Base-by-base conservation (phyloP, 1,140 invertebrate genomes). In the Drosophila obscura region DNA sequence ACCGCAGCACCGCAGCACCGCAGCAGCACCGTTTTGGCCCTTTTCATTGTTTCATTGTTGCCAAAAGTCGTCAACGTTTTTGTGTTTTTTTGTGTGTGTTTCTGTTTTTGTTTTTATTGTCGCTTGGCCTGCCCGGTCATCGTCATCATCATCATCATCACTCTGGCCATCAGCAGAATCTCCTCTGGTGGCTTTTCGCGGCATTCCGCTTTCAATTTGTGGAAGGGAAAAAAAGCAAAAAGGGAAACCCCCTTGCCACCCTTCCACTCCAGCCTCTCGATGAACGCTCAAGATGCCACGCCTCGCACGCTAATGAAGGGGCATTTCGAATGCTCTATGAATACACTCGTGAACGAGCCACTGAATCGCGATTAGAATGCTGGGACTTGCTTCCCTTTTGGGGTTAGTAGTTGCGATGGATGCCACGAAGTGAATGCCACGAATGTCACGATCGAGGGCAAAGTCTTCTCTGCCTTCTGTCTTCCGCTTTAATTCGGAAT, bases 141-240 rank as follows among this genome's bases (percentile, higher is more conserved):
- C 64, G 66, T 68, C 73, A 75, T 76, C 73, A 67, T 75, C 73
- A 68, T 78, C 67, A 76, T 55, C 44, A 43, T 62, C 57, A 48
- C 26, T 59, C 41, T 31, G 19, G 41, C 51, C 51, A 55, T 50
- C 28, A 59, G 50, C 58, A 49, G 60, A 52, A 53, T 51, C 60
- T 11, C 3, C 4, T 39, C 58, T 73, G 53, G 5, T 28, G 26
- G 26, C 7, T 31, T 3, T 1, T 31, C 7, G 7, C 28, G 28
- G 31, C 31, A 77, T 64, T 85, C 80, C 80, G 80, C 67, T 82
- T 80, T 84, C 65, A 80, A 84, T 80, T 84, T 76, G 80, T 64
- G 73, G 57, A 57, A 77, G 77, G 77, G 61, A 72, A 73, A 77
- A 52, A 53, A 46, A 73, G 19, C 19, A 76, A 56, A 63, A 80